Conservation (phyloP, 2,113 vertebrate genomes). For the Aix galericulata region DNA sequence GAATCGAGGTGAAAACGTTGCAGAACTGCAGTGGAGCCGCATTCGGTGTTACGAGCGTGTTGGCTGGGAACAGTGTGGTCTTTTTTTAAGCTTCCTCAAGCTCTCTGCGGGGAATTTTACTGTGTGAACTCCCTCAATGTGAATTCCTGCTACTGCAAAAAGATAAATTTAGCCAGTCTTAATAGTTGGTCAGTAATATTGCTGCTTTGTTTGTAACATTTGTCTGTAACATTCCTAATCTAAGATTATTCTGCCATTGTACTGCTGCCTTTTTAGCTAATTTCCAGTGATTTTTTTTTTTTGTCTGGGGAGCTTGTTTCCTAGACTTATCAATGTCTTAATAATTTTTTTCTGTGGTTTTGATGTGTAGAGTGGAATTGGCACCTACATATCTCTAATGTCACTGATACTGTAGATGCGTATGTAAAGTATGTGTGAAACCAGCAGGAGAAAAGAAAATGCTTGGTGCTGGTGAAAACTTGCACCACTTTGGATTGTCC, state of each 20-base stretch:
- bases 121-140: fast-evolving
- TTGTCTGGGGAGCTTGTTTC: background rate
- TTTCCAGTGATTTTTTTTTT: background rate
- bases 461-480: background rate
- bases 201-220: background rate
- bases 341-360: background rate
- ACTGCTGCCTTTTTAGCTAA: background rate
- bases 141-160: background rate
- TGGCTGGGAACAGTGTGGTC: background rate
- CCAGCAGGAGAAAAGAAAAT: background rate
- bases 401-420: background rate
- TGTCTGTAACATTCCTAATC: no score
- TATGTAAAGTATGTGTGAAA: background rate
- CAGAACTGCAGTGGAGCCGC: background rate
- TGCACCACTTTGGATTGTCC: background rate
- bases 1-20: background rate
- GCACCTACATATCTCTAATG: background rate
- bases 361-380: background rate
- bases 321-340: background rate
- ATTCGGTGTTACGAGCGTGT: fast-evolving
- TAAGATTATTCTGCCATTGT: background rate
- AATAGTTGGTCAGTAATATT: background rate
- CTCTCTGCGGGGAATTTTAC: background rate
- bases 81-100: fast-evolving
- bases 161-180: background rate